Evolutionary conservation across 2,797 vertebrate species (phyloP).

Genomic region (Gadopsis bispinosus): DNA sequence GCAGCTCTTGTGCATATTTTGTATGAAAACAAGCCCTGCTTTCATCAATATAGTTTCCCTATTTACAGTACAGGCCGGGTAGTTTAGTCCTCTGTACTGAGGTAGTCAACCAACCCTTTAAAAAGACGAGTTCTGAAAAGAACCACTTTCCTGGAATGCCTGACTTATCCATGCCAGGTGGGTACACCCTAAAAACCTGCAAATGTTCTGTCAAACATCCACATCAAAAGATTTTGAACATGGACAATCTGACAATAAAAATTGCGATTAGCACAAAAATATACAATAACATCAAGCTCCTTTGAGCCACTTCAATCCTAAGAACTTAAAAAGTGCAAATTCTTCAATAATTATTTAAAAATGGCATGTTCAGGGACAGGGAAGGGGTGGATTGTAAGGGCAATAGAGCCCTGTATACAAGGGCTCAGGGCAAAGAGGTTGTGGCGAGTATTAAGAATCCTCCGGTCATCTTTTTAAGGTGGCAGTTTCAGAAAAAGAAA

Average conservation of each 20-base stretch:
- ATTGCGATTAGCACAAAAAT: constrained; percentile 89
- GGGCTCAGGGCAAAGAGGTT: constrained; percentile 67
- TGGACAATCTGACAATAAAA: constrained; percentile 89
- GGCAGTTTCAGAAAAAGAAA: constrained; percentile 69
- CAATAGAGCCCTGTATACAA: constrained; percentile 71
- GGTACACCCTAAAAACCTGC: constrained; percentile 99
- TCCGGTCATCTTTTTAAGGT: constrained; percentile 75
- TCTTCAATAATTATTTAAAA: constrained; percentile 85
- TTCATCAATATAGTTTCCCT: constrained; percentile 99
- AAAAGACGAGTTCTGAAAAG: constrained; percentile 99
- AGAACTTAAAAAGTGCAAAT: constrained; percentile 89
- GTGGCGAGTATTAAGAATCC: constrained; percentile 73
- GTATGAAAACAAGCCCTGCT: constrained; percentile 97
- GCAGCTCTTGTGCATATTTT: constrained; percentile 99
- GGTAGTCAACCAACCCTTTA: constrained; percentile 99
- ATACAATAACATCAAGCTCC: constrained; percentile 91
- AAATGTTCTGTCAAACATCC: constrained; percentile 89
- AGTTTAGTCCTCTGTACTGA: constrained; percentile 99
- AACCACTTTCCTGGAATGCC: constrained; percentile 99
- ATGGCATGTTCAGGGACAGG: constrained; percentile 84
- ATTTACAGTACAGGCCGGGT: constrained; percentile 99
- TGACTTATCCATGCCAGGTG: constrained; percentile 99
- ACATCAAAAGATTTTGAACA: constrained; percentile 88
- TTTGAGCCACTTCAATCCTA: constrained; percentile 91
- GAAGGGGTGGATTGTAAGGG: constrained; percentile 84